Evolutionary conservation across 1,140 invertebrate species (phyloP), one percentile per base, ranked within the genome.

Genomic region (Diplogasteroides magnus): DNA sequence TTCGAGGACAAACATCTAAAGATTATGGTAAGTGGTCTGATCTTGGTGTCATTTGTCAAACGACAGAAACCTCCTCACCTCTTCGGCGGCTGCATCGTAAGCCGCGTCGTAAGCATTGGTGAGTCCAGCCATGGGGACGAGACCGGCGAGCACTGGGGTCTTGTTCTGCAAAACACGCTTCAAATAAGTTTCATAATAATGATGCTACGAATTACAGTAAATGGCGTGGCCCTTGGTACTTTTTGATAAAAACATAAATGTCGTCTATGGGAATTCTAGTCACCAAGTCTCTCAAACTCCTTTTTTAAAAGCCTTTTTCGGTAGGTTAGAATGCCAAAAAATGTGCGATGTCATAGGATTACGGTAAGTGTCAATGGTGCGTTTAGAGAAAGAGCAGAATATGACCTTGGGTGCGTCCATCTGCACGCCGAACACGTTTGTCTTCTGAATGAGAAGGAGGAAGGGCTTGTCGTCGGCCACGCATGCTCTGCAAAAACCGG

Each of bases 81-180:
- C 88, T 74, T 90, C 89, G 1, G 89, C 89, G 74, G 89, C 88
- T 27, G 91, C 88, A 80, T 98, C 94, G 80, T 91, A 97, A 78
- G 97, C 94, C 61, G 97, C 86, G 70, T 94, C 90, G 0, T 89
- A 87, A 19, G 92, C 93, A 82, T 90, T 90, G 80, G 92, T 90
- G 31, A 97, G 88, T 0, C 93, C 93, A 31, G 96, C 91, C 2
- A 98, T 88, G 0, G 94, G 92, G 2, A 84, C 75, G 62, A 85
- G 75, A 37, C 81, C 78, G 63, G 77, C 76, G 0, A 79, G 65
- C 2, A 71, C 71, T 26, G 78, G 78, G 19, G 78, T 76, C 11
- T 64, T 73, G 48, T 77, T 77, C 6, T 27, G 25, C 3, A n/a
- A n/a, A n/a, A n/a, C n/a, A n/a, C n/a, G 19, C 6, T 48, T 48